These are phyloP conservation scores for Cercopithecus mona DNA, from an alignment of 2,113 vertebrate genomes.

Conservation along the genomic window DNA sequence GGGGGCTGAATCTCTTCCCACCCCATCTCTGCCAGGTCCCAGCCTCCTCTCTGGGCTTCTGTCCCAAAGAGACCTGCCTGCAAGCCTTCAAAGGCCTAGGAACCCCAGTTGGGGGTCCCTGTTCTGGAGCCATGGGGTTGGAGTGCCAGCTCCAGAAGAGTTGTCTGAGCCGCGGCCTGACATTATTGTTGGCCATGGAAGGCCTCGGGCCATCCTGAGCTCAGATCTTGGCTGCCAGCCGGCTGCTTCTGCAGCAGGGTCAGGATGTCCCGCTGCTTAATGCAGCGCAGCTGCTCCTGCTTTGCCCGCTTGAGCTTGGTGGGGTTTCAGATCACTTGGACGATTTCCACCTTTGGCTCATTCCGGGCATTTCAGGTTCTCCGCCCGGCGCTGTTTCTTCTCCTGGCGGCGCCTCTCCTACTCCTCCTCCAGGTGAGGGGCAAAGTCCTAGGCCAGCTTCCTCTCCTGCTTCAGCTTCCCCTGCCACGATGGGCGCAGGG, in stretches of 20 bases:
- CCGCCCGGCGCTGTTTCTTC: constrained; percentile 90
- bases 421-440: constrained; percentile 88
- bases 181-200: rapidly evolving
- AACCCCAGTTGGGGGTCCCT: background rate
- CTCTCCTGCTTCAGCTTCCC: constrained; percentile 92
- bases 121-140: background rate
- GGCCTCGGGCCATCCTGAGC: background rate
- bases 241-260: constrained; percentile 84
- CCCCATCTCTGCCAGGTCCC: background rate
- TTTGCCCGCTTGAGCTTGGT: constrained; percentile 94
- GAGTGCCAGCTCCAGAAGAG: rapidly evolving
- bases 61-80: background rate
- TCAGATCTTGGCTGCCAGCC: constrained; percentile 24
- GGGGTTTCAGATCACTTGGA: constrained; percentile 97
- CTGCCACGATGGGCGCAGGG: constrained; percentile 90
- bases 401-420: constrained; percentile 89
- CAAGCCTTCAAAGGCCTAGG: background rate
- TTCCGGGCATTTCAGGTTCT: constrained; percentile 92
- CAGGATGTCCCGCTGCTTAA: constrained; percentile 94
- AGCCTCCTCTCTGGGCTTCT: background rate
- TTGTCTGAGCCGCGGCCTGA: rapidly evolving
- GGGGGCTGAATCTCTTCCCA: background rate
- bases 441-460: constrained; percentile 85
- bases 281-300: constrained; percentile 92
- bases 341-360: constrained; percentile 91